phyloP scores from a whole-genome alignment of 2,888 invertebrate genomes.

The Eupeodes luniger region DNA sequence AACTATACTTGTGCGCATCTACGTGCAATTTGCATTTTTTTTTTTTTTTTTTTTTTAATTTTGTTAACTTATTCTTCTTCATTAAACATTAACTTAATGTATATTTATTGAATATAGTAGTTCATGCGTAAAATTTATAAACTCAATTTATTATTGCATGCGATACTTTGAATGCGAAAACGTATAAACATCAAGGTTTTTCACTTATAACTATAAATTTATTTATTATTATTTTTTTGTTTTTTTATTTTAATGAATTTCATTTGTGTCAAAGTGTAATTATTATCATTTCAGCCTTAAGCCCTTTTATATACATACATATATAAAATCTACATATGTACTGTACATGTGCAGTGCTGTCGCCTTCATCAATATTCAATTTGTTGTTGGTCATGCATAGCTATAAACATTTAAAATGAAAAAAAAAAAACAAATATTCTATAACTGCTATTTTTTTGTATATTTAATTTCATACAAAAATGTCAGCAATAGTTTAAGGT shows the following conservation, averaged over 20 bases:
- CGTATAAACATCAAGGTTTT: constrained; percentile 25
- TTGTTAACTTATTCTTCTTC: constrained; percentile 34
- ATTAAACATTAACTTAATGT: constrained; percentile 50
- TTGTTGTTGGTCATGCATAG: constrained; percentile 30
- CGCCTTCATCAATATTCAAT: constrained; percentile 71
- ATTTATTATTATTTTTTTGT: constrained; percentile 1
- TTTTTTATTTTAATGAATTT: background rate
- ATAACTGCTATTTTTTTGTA: constrained; percentile 47
- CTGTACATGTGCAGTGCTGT: background rate
- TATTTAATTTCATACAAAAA: constrained; percentile 59
- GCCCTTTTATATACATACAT: constrained; percentile 39
- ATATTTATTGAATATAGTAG: constrained; percentile 54
- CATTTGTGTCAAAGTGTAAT: constrained; percentile 46
- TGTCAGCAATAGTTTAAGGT: constrained; percentile 64
- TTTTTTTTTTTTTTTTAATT: background rate
- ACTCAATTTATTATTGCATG: constrained; percentile 51
- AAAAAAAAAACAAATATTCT: constrained; percentile 46
- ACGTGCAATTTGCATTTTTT: constrained; percentile 38
- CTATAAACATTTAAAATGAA: constrained; percentile 46
- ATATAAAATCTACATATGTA: background rate
- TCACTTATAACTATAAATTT: constrained; percentile 42
- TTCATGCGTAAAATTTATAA: constrained; percentile 52
- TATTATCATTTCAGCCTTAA: constrained; percentile 63
- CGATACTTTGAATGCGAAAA: constrained; percentile 32
- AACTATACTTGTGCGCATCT: constrained; percentile 16